A percentile compares a stretch with the other conserved stretches of the same genome.
phyloP scores from a whole-genome alignment of 2,888 invertebrate species.

The Acanthococcus lagerstroemiae region DNA sequence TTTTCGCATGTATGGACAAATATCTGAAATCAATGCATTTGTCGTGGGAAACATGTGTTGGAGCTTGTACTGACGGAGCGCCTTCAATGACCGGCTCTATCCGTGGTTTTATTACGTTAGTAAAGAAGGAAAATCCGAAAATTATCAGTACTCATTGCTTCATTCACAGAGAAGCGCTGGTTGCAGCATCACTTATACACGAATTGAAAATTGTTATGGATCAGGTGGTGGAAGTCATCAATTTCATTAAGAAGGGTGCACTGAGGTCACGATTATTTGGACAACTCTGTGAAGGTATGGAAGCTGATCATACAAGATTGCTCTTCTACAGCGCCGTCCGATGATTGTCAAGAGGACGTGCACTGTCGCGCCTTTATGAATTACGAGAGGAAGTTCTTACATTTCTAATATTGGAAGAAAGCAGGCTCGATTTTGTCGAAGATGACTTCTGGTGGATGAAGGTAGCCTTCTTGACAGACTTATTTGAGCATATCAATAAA shows the following conservation, averaged over 20 bases:
- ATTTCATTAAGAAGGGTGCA: slow-evolving; percentile 34
- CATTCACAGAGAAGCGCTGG: slow-evolving; percentile 13
- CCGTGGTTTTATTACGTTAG: slow-evolving; percentile 13
- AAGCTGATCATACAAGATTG: slow-evolving; percentile 32
- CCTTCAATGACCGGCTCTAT: slow-evolving; percentile 20
- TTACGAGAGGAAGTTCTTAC: no score
- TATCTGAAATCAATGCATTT: slow-evolving; percentile 33
- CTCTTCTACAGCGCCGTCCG: slow-evolving; percentile 33
- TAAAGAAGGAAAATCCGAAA: slow-evolving; percentile 34
- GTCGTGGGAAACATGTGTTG: slow-evolving; percentile 33
- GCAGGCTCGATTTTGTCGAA: no score
- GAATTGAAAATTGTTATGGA: slow-evolving; percentile 22
- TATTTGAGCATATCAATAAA: no score
- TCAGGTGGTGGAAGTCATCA: no score
- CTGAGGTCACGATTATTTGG: slow-evolving; percentile 32
- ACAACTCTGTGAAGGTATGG: slow-evolving; percentile 33
- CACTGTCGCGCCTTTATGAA: slow-evolving; percentile 31
- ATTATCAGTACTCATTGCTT: slow-evolving; percentile 33
- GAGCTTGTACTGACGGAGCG: slow-evolving; percentile 31
- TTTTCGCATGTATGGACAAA: slow-evolving; percentile 33
- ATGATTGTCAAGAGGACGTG: slow-evolving; percentile 34
- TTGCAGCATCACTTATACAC: neutral
- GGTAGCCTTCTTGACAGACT: no score
- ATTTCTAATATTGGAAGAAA: no score
- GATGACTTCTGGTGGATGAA: no score